These are phyloP conservation scores for Romanogobio albipinnatus DNA, from an alignment of 2,113 vertebrate species.

Conservation along the genomic window DNA sequence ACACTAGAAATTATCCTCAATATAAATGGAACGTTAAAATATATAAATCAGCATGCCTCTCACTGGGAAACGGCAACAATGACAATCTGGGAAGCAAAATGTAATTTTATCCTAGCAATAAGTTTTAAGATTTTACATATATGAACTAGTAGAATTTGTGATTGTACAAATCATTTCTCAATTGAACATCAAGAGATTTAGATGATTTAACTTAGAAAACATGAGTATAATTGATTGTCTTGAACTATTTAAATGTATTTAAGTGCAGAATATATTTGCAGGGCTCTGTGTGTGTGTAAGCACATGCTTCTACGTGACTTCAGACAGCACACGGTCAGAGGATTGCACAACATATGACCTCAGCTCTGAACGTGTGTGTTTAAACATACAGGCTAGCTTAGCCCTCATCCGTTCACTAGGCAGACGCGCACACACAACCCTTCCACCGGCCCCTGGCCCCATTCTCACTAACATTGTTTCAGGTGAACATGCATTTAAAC, in stretches of 20 bases:
- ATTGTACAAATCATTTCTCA: no score
- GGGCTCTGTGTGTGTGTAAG: background rate
- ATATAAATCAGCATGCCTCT: background rate
- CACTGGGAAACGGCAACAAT: background rate
- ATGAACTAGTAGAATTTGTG: no score
- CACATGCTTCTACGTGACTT: background rate
- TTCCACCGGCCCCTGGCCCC: background rate
- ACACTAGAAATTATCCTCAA: background rate
- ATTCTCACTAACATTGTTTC: background rate
- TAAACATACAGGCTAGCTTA: constrained; percentile 6
- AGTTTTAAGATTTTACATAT: no score
- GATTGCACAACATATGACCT: background rate
- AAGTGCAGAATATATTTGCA: background rate
- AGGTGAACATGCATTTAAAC: constrained; percentile 23
- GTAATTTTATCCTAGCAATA: background rate
- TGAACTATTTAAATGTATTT: background rate
- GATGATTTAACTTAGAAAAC: no score
- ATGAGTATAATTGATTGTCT: no score
- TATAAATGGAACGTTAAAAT: background rate
- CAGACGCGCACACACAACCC: background rate
- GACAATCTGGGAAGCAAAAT: background rate
- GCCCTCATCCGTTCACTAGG: background rate
- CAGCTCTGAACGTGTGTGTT: background rate
- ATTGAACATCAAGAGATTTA: no score
- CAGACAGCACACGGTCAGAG: background rate